phyloP scores from a whole-genome alignment of 2,888 invertebrate species.

The Phanerotoma sp. region DNA sequence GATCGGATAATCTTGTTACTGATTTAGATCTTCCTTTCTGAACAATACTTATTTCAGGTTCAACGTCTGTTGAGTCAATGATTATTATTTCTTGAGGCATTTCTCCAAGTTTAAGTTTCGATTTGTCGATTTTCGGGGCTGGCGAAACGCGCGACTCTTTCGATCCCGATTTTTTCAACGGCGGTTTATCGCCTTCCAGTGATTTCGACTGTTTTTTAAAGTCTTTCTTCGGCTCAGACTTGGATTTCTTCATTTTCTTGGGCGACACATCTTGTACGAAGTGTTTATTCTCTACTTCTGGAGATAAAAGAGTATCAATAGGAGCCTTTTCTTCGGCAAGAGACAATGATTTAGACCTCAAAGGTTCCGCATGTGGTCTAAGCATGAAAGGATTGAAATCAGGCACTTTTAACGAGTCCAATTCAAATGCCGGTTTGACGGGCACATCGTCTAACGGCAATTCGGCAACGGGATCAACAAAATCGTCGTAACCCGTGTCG shows the following conservation, averaged over 20 bases:
- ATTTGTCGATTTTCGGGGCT: slow-evolving; percentile 52
- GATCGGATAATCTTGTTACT: slow-evolving; percentile 48
- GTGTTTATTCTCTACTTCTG: slow-evolving; percentile 52
- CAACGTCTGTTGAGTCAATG: slow-evolving; percentile 53
- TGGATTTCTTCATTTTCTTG: slow-evolving; percentile 45
- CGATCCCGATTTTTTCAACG: slow-evolving; percentile 48
- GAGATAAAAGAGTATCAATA: slow-evolving; percentile 53
- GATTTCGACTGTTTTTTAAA: slow-evolving; percentile 56
- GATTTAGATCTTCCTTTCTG: slow-evolving; percentile 56
- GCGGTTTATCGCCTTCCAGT: slow-evolving; percentile 53
- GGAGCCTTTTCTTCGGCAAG: slow-evolving; percentile 55
- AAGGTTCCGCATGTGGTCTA: slow-evolving; percentile 52
- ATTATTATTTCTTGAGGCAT: slow-evolving; percentile 57
- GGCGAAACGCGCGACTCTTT: slow-evolving; percentile 49
- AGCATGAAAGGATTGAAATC: slow-evolving; percentile 54
- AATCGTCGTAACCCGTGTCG: slow-evolving; percentile 55
- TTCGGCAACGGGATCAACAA: slow-evolving; percentile 56
- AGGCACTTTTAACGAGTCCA: slow-evolving; percentile 54
- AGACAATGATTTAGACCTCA: slow-evolving; percentile 53
- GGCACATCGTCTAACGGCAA: slow-evolving; percentile 54
- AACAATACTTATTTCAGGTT: slow-evolving; percentile 53
- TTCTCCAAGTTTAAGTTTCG: slow-evolving; percentile 53
- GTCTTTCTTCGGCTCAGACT: slow-evolving; percentile 51
- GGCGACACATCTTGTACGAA: slow-evolving; percentile 54
- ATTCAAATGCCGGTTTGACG: slow-evolving; percentile 51